phyloP scores from a whole-genome alignment of 2,888 invertebrate genomes.

The Nebria salina region DNA sequence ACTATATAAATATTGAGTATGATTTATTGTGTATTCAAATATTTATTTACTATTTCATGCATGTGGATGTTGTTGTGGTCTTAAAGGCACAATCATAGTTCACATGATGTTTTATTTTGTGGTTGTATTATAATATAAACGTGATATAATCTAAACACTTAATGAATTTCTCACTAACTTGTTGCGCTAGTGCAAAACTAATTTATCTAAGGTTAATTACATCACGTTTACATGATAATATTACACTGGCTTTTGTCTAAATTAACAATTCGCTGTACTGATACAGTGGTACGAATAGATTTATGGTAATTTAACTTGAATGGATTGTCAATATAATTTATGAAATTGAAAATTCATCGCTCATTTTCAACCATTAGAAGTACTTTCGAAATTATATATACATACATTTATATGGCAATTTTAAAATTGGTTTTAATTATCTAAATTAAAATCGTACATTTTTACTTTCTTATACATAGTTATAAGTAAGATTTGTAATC shows the following conservation, averaged over 20 bases:
- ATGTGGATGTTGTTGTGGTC: background rate
- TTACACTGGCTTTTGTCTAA: background rate
- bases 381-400: too few species aligned
- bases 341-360: too few species aligned
- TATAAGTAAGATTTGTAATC: too few species aligned
- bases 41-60: background rate
- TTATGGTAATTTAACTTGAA: background rate
- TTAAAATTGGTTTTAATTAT: too few species aligned
- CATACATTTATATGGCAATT: too few species aligned
- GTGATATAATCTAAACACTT: background rate
- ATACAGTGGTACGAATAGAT: background rate
- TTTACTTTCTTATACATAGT: too few species aligned
- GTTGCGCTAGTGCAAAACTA: constrained; percentile 18
- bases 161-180: constrained; percentile 37
- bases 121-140: background rate
- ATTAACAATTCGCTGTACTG: background rate
- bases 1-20: background rate
- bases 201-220: constrained; percentile 27
- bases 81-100: background rate
- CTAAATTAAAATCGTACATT: too few species aligned
- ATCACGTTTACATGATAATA: constrained; percentile 26
- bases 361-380: too few species aligned
- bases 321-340: too few species aligned
- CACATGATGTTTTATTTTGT: background rate
- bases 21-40: background rate